Evolutionary conservation across 1,140 invertebrate species (phyloP), one percentile per base, ranked within the genome.

Genomic region (Dreissena rostriformis): DNA sequence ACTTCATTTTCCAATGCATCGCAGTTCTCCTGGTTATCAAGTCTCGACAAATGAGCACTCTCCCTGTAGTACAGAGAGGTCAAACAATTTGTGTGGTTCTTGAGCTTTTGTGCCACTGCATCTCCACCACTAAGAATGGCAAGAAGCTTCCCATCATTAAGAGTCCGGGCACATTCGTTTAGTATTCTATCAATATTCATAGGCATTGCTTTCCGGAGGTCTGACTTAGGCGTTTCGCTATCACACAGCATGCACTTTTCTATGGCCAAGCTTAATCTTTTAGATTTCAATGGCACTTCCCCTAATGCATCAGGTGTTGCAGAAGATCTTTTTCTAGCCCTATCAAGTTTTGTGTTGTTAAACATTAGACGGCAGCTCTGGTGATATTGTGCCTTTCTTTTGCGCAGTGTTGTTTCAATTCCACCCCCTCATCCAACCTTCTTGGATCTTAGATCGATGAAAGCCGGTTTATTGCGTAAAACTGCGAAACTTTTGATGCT

Each of bases 51-150:
- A n/a, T 28, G 26, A 10, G 24, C 63, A 14, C 65, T 57, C n/a
- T 77, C 61, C 28, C 39, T 81, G 22, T 75, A 84, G 19, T 75
- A 86, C 10, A 88, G 49, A 2, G 76, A 26, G 15, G 74, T 63
- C 29, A 82, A 29, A 66, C 81, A 88, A 26, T 19, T 17, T 6
- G 10, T 4, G 28, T 86, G 81, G 71, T 86, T 86, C 39, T 84
- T 86, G 12, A 73, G 22, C 53, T 87, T 80, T 70, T 79, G 79
- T 70, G 85, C 85, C n/a, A 85, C 68, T 28, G 85, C 65, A 81
- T 82, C 85, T 28, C 85, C 65, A 24, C 17, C 55, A 84, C 86
- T 85, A 55, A 85, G 63, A 22, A 65, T 84, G 17, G 78, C 74
- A 12, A 86, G 51, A 10, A 86, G 67, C 24, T 68, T 82, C 72